phyloP scores from a whole-genome alignment of 2,113 vertebrate genomes.

The Cinclus mexicanus region DNA sequence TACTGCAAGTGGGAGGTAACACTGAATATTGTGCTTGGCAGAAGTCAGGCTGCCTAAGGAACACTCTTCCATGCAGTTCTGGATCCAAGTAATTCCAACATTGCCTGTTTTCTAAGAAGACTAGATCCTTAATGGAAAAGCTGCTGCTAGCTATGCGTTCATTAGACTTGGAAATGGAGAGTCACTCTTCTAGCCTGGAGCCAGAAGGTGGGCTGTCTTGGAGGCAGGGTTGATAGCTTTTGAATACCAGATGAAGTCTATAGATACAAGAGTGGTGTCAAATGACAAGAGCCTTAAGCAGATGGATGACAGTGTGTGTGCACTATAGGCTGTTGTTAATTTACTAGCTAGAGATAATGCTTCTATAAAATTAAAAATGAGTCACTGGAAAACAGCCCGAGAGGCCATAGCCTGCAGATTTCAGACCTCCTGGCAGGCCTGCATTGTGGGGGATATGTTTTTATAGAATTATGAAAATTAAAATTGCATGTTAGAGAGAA shows the following conservation, averaged over 20 bases:
- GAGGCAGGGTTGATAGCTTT: constrained; percentile 70
- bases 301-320: constrained; percentile 69
- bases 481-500: constrained; percentile 37
- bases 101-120: constrained; percentile 18
- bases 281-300: constrained; percentile 77
- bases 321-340: constrained; percentile 72
- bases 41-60: constrained; percentile 2
- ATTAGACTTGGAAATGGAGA: constrained; percentile 74
- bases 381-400: constrained; percentile 63
- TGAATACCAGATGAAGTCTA: constrained; percentile 73
- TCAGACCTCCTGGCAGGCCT: constrained; percentile 35
- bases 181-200: constrained; percentile 54
- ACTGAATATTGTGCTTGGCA: neutral
- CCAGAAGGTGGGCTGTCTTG: constrained; percentile 71
- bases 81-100: constrained; percentile 22
- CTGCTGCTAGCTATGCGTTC: constrained; percentile 40
- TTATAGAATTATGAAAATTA: constrained; percentile 56
- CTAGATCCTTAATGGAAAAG: constrained; percentile 39
- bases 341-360: constrained; percentile 74
- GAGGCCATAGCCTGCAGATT: constrained; percentile 53
- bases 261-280: constrained; percentile 70
- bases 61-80: constrained; percentile 11
- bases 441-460: neutral
- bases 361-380: constrained; percentile 74
- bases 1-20: neutral